phyloP scores from a whole-genome alignment of 2,888 invertebrate genomes.

The Dione vanillae region DNA sequence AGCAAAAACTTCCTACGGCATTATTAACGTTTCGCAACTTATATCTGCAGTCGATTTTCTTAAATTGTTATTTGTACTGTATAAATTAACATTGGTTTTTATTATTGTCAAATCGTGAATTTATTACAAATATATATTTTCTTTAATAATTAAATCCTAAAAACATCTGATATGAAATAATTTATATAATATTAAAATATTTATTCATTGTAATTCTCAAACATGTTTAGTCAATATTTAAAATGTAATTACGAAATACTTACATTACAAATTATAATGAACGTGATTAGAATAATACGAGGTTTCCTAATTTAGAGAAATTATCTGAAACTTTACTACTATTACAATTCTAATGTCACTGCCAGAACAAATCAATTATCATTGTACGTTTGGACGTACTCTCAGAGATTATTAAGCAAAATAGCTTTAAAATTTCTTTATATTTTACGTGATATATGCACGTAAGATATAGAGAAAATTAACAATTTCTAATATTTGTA shows the following conservation, averaged over 20 bases:
- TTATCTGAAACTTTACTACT: background rate
- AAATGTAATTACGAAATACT: slow-evolving; percentile 2
- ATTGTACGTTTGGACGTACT: background rate
- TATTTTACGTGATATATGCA: no score
- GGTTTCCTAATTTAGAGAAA: slow-evolving; percentile 13
- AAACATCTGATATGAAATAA: background rate
- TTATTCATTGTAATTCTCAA: background rate
- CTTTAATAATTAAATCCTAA: background rate
- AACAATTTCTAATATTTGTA: no score
- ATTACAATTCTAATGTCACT: background rate
- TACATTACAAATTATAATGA: slow-evolving; percentile 22
- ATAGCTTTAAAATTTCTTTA: no score
- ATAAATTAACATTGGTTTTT: background rate
- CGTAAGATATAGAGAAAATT: no score
- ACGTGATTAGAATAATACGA: slow-evolving; percentile 13
- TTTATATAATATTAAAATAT: background rate
- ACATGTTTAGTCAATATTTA: background rate
- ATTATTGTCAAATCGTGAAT: background rate
- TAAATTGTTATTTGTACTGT: background rate
- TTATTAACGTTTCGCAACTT: slow-evolving; percentile 24
- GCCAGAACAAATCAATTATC: background rate
- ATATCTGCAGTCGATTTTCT: background rate
- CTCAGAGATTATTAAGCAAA: no score
- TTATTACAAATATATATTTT: background rate
- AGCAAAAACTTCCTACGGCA: slow-evolving; percentile 5